Percentiles rank a stretch among this genome's conserved stretches.
Evolutionary conservation across 2,113 vertebrate species (phyloP).

Genomic region (Holacanthus passer): DNA sequence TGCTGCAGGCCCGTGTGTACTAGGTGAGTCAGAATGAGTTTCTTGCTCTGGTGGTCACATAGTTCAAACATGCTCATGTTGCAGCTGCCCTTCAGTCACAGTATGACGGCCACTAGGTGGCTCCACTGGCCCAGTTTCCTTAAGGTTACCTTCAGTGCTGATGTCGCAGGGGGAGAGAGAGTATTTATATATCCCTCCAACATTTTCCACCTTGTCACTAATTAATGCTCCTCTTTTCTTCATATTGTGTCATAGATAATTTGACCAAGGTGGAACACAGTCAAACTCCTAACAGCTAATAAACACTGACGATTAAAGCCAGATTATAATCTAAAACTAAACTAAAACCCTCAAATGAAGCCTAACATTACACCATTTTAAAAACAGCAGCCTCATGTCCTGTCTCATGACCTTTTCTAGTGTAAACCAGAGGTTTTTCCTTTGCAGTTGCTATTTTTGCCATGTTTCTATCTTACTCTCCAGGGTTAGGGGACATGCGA

Average conservation of each 20-base stretch:
- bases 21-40: background rate
- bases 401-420: background rate
- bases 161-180: background rate
- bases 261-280: background rate
- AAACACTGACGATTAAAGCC: background rate
- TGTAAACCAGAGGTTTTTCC: background rate
- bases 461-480: constrained; percentile 14
- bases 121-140: constrained; percentile 25
- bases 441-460: constrained; percentile 28
- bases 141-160: background rate
- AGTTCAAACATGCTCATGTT: background rate
- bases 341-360: no score
- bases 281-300: background rate
- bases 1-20: background rate
- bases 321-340: background rate
- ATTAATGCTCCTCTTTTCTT: no score
- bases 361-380: background rate
- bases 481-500: constrained; percentile 46
- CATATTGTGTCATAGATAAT: background rate
- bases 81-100: background rate
- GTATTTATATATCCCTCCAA: constrained; percentile 15
- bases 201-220: constrained; percentile 26
- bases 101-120: constrained; percentile 42
- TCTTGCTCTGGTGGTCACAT: background rate
- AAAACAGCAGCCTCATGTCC: no score